Evolutionary conservation across 1,140 invertebrate genomes (phyloP).

Genomic region (Platorchestia sp.): DNA sequence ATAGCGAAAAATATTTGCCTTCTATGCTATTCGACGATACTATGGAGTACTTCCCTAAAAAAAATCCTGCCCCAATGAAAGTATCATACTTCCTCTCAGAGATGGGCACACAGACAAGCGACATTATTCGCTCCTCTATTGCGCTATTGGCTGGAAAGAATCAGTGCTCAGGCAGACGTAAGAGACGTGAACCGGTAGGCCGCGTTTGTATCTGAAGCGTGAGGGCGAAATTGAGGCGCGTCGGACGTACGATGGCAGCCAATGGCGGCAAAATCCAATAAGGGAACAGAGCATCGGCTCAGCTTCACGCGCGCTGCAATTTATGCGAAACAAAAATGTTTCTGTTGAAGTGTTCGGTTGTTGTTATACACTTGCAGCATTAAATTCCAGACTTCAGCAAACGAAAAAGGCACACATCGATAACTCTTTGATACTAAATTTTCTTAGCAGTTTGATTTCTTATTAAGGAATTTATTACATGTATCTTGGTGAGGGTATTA

Average conservation of each 20-base stretch:
- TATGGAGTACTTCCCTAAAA: background rate
- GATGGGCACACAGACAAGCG: background rate
- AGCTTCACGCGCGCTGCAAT: background rate
- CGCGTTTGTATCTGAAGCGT: background rate
- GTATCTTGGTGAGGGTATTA: background rate
- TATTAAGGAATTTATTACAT: background rate
- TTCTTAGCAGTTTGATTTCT: background rate
- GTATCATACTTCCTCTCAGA: too few species aligned
- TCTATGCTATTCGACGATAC: background rate
- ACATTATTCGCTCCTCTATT: background rate
- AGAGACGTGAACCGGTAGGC: background rate
- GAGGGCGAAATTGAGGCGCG: background rate
- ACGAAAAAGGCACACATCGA: background rate
- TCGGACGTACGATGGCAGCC: background rate
- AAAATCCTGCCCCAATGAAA: background rate
- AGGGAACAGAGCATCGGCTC: background rate
- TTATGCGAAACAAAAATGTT: background rate
- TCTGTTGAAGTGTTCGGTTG: background rate
- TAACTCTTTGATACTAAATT: background rate
- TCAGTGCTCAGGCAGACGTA: background rate
- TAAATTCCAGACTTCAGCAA: background rate
- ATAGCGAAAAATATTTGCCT: background rate
- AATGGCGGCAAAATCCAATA: background rate
- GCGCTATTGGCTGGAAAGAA: background rate
- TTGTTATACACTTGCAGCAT: background rate